Evolutionary conservation across 2,888 invertebrate genomes (phyloP).

Genomic region (Protonemura montana): DNA sequence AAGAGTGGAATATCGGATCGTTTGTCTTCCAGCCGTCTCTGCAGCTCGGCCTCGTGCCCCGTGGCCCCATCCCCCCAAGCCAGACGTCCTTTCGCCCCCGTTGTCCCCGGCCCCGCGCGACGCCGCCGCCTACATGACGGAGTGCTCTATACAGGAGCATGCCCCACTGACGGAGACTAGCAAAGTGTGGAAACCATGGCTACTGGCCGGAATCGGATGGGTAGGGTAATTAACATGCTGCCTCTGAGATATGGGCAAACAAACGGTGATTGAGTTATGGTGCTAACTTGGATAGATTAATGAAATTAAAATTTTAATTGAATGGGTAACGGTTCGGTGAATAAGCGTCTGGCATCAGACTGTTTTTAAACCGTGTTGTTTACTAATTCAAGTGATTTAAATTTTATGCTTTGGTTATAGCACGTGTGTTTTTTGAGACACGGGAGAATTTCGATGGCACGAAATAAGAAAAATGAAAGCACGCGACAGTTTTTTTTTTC

Average conservation of each 20-base stretch:
- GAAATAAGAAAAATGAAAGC: background rate
- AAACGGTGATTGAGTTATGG: constrained; percentile 43
- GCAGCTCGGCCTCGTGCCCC: background rate
- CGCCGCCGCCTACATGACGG: constrained; percentile 14
- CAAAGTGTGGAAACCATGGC: constrained; percentile 3
- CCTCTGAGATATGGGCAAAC: constrained; percentile 47
- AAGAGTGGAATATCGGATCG: constrained; percentile 37
- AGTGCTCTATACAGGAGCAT: background rate
- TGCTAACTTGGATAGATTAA: background rate
- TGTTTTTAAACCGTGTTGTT: too few relatives aligned
- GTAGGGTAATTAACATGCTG: constrained; percentile 44
- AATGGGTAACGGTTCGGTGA: background rate
- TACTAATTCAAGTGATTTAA: too few relatives aligned
- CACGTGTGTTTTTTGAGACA: too few relatives aligned
- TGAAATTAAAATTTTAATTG: background rate
- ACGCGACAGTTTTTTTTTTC: background rate
- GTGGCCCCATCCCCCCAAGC: background rate
- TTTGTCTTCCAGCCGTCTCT: constrained; percentile 34
- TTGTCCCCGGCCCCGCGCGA: background rate
- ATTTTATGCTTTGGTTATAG: too few relatives aligned
- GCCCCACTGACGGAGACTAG: background rate
- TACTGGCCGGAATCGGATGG: background rate
- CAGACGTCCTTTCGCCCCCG: background rate
- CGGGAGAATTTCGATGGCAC: background rate
- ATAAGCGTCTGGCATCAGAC: too few relatives aligned